A percentile compares a stretch with the other conserved stretches of the same genome.
phyloP scores from a whole-genome alignment of 2,113 vertebrate species.

The Antidorcas marsupialis region DNA sequence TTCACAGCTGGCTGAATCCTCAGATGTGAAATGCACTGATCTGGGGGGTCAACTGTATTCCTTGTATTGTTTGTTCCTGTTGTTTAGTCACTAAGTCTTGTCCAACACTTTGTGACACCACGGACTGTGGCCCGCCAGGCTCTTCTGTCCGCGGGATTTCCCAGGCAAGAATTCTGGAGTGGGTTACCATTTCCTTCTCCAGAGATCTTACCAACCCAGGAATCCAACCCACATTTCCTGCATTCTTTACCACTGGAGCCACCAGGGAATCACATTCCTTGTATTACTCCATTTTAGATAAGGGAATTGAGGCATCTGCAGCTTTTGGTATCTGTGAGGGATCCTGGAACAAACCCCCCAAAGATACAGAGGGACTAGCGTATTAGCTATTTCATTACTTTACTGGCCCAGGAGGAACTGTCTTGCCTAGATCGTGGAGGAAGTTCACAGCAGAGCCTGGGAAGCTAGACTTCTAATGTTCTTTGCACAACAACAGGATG shows the following conservation, averaged over 20 bases:
- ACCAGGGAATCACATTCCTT: neutral
- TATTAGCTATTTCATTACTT: neutral
- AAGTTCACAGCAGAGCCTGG: neutral
- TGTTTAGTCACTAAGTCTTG: neutral
- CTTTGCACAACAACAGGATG: slow-evolving; percentile 7
- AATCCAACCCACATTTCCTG: neutral
- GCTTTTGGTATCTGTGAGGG: neutral
- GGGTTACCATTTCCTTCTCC: neutral
- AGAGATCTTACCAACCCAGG: neutral
- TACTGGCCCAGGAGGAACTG: neutral
- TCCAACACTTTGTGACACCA: neutral
- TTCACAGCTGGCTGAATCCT: neutral
- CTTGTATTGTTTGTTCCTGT: neutral
- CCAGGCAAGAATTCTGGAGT: neutral
- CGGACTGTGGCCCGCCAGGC: neutral
- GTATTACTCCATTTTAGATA: neutral
- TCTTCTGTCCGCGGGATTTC: neutral
- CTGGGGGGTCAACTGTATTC: neutral
- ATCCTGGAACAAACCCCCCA: neutral
- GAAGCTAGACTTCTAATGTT: neutral
- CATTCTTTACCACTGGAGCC: neutral
- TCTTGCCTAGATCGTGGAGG: neutral
- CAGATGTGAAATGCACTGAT: neutral
- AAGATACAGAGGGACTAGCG: neutral
- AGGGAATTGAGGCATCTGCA: neutral